Evolutionary conservation across 2,888 invertebrate genomes (phyloP).

Genomic region (Ceramica pisi): DNA sequence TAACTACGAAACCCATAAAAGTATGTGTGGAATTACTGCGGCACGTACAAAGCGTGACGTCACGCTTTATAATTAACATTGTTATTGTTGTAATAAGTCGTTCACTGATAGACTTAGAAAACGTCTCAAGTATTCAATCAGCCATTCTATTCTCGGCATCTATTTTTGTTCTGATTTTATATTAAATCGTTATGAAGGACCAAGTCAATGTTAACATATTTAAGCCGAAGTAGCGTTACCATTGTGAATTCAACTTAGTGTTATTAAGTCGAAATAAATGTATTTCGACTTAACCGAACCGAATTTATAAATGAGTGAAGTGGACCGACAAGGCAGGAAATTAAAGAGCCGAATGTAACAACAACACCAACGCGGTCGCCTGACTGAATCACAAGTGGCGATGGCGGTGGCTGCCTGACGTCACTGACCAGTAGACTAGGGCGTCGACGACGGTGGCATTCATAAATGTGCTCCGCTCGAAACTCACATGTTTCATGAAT

Average conservation of each 20-base stretch:
- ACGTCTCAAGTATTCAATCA: background rate
- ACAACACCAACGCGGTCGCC: conserved; percentile 46
- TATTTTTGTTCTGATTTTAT: background rate
- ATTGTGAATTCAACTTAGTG: background rate
- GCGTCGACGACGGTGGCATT: conserved; percentile 13
- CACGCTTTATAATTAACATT: conserved; percentile 3
- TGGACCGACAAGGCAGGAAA: conserved; percentile 66
- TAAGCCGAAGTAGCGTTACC: background rate
- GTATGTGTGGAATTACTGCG: background rate
- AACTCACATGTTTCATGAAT: conserved; percentile 44
- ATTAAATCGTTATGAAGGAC: background rate
- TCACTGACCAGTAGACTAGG: conserved; percentile 1
- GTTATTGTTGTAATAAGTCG: conserved; percentile 1
- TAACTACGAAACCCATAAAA: background rate
- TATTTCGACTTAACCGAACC: no score
- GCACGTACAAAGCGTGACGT: conserved; percentile 12
- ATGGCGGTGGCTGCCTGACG: conserved; percentile 21
- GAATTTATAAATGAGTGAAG: conserved; percentile 25
- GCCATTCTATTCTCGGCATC: background rate
- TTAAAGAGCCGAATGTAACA: conserved; percentile 65
- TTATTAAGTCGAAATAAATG: conserved; percentile 6
- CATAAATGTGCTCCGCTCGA: conserved; percentile 19
- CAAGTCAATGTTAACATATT: conserved; percentile 5
- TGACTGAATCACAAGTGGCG: conserved; percentile 57
- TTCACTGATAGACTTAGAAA: conserved; percentile 6